These are phyloP conservation scores for Peromyscus polionotus DNA, from an alignment of 2,113 vertebrate genomes.

Conservation along the genomic window DNA sequence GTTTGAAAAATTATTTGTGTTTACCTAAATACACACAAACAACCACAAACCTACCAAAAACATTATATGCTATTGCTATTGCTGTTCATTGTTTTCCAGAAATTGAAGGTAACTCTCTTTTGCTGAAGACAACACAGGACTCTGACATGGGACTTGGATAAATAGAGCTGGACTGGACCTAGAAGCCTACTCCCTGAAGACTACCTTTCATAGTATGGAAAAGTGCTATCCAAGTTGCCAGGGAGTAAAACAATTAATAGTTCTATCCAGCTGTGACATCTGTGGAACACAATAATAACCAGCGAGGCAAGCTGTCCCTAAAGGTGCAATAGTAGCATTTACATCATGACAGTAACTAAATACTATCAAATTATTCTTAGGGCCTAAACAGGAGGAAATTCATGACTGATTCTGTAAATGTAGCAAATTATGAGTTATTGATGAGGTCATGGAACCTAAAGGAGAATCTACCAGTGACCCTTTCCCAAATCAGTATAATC, in stretches of 20 bases:
- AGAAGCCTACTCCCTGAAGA: background rate
- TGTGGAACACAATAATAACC: background rate
- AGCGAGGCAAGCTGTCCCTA: background rate
- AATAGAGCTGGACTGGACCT: background rate
- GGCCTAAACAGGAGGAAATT: background rate
- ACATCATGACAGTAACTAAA: background rate
- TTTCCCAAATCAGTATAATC: background rate
- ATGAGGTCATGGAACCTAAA: background rate
- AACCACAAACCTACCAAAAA: background rate
- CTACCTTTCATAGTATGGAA: background rate
- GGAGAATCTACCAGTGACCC: background rate
- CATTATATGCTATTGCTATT: background rate
- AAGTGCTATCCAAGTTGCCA: background rate
- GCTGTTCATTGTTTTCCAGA: background rate
- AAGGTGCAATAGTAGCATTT: background rate
- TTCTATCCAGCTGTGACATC: background rate
- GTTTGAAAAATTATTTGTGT: background rate
- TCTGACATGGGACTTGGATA: background rate
- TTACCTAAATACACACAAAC: background rate
- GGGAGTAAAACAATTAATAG: background rate
- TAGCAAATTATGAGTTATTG: background rate
- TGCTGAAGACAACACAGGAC: background rate
- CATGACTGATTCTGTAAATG: background rate
- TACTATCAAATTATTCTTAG: background rate
- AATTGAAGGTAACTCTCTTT: background rate